Conservation (phyloP, 1,140 invertebrate species). For the Halesus radiatus region DNA sequence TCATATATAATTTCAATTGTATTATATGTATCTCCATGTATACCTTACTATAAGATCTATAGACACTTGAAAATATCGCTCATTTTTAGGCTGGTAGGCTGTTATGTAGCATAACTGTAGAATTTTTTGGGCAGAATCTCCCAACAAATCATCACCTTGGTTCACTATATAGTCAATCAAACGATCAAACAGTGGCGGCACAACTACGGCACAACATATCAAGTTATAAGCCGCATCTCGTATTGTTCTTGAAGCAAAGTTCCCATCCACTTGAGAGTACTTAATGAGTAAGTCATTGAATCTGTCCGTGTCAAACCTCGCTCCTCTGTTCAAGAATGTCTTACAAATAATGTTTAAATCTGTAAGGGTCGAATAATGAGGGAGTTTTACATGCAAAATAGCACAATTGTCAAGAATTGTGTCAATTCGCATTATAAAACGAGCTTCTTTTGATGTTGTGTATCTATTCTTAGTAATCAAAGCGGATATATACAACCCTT, state of each 20-base stretch:
- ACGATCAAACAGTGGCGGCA: slow-evolving; percentile 9
- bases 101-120: slow-evolving; percentile 27
- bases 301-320: slow-evolving; percentile 22
- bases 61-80: not conserved
- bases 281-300: slow-evolving; percentile 16
- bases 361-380: not conserved
- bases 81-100: slow-evolving; percentile 34
- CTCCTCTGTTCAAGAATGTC: slow-evolving; percentile 25
- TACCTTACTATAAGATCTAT: slow-evolving; percentile 36
- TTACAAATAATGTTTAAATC: slow-evolving; percentile 37
- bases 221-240: slow-evolving; percentile 29
- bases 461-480: not conserved
- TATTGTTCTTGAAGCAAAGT: slow-evolving; percentile 36
- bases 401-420: slow-evolving; percentile 24
- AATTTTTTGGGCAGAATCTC: slow-evolving; percentile 37
- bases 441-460: not conserved
- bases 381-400: not conserved
- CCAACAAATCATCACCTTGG: slow-evolving; percentile 25
- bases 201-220: not conserved
- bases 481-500: slow-evolving; percentile 16
- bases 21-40: not conserved
- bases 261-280: not conserved
- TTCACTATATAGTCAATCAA: slow-evolving; percentile 12
- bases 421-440: slow-evolving; percentile 20
- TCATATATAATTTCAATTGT: not conserved